phyloP scores from a whole-genome alignment of 30 jellyfish, hydroid and myxozoan genomes.

The Aurelia sp. region DNA sequence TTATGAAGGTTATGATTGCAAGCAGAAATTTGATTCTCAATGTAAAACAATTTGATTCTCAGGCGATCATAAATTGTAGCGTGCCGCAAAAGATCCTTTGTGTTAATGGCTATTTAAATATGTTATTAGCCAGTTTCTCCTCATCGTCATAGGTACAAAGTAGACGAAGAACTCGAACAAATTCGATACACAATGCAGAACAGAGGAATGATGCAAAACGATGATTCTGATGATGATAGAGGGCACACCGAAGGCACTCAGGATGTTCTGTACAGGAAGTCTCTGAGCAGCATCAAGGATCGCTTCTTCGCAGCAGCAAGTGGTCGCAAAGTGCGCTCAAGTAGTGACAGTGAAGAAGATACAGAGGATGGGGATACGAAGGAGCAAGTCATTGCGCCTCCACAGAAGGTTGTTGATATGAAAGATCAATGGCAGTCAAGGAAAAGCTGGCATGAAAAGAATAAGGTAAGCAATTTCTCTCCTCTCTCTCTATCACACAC shows the following conservation, averaged over 20 bases:
- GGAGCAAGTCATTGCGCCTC: constrained; percentile 51
- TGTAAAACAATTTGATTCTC: too few species aligned
- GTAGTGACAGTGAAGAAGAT: constrained; percentile 74
- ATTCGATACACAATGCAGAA: constrained; percentile 48
- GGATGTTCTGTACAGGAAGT: constrained; percentile 58
- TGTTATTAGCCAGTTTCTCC: too few species aligned
- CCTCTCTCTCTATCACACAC: too few species aligned
- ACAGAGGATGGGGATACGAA: constrained; percentile 27
- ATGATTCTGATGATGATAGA: constrained; percentile 21
- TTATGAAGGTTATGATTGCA: too few species aligned
- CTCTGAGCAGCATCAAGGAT: constrained; percentile 66
- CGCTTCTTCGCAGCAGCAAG: constrained; percentile 76
- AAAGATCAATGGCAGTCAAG: constrained; percentile 53
- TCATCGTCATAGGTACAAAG: constrained; percentile 16
- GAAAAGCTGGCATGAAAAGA: constrained; percentile 39
- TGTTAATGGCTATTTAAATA: too few species aligned
- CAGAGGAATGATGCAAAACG: constrained; percentile 47
- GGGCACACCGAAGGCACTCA: constrained; percentile 17
- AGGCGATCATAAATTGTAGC: too few species aligned
- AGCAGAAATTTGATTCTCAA: too few species aligned
- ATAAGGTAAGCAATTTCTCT: constrained; percentile 26
- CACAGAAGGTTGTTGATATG: constrained; percentile 40
- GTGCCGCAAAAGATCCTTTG: too few species aligned
- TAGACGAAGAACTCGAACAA: constrained; percentile 61
- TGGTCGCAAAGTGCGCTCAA: constrained; percentile 48